Evolutionary conservation across 2,888 invertebrate genomes (phyloP).

Genomic region (Matsumyia berberina): DNA sequence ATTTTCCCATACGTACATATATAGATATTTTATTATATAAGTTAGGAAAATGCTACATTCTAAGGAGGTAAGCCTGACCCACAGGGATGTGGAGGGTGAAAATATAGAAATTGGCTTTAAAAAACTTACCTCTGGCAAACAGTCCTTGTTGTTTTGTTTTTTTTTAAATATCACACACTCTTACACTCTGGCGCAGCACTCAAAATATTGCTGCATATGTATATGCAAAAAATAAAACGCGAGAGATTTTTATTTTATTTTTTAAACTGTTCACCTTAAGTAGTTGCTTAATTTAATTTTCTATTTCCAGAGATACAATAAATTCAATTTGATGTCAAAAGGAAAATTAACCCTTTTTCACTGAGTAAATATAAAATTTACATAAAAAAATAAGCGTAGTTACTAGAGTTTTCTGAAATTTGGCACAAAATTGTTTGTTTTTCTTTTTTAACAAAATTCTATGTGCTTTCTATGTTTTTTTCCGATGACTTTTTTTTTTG

Average conservation of each 20-base stretch:
- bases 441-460: constrained; percentile 14
- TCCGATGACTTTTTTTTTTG: constrained; percentile 22
- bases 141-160: constrained; percentile 60
- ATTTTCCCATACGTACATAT: constrained; percentile 20
- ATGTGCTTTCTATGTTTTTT: constrained; percentile 36
- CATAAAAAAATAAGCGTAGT: constrained; percentile 40
- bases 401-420: constrained; percentile 59
- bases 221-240: constrained; percentile 55
- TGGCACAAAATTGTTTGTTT: constrained; percentile 68
- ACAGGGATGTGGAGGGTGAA: constrained; percentile 22
- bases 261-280: constrained; percentile 38
- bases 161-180: constrained; percentile 69
- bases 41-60: constrained; percentile 60
- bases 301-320: constrained; percentile 43
- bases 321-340: neutral
- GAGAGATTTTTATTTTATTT: constrained; percentile 35
- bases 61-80: constrained; percentile 24
- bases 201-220: constrained; percentile 67
- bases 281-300: constrained; percentile 59
- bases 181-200: constrained; percentile 71
- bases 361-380: constrained; percentile 37
- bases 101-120: constrained; percentile 61
- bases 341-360: neutral
- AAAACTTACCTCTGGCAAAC: constrained; percentile 69
- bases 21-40: constrained; percentile 60